Percentiles rank a stretch among this genome's conserved stretches.
Evolutionary conservation across 2,113 vertebrate species (phyloP).

Genomic region (Cottus gobio): DNA sequence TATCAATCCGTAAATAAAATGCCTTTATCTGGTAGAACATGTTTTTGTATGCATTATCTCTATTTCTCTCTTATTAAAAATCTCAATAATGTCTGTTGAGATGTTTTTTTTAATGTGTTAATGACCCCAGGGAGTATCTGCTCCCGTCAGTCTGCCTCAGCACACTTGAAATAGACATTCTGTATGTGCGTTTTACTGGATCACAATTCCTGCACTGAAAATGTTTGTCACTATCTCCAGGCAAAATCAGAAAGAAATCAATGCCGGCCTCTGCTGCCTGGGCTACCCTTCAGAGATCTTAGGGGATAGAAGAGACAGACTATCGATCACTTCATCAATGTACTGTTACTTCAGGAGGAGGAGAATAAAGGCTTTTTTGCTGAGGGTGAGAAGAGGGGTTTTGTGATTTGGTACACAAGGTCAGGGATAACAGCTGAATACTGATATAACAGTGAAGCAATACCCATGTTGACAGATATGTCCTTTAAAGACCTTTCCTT

Average conservation of each 20-base stretch:
- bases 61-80: slow-evolving; percentile 1
- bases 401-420: slow-evolving; percentile 70
- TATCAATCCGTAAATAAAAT: slow-evolving; percentile 28
- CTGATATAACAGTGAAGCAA: slow-evolving; percentile 52
- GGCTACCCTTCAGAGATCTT: slow-evolving; percentile 72
- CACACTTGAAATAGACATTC: slow-evolving; percentile 42
- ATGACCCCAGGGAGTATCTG: slow-evolving; percentile 15
- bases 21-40: slow-evolving; percentile 18
- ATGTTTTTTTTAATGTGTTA: neutral
- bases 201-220: slow-evolving; percentile 53
- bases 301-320: slow-evolving; percentile 67
- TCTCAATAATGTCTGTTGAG: neutral
- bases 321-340: slow-evolving; percentile 77
- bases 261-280: slow-evolving; percentile 65
- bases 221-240: slow-evolving; percentile 57
- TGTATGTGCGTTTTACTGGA: slow-evolving; percentile 50
- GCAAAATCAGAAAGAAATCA: slow-evolving; percentile 71
- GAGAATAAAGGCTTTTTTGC: slow-evolving; percentile 69
- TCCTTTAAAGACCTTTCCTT: slow-evolving; percentile 75
- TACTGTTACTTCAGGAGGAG: slow-evolving; percentile 71
- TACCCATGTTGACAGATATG: slow-evolving; percentile 58
- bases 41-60: no score
- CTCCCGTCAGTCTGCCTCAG: slow-evolving; percentile 22
- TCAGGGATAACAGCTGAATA: slow-evolving; percentile 67
- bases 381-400: slow-evolving; percentile 49